Conservation (phyloP, 2,797 vertebrate species). For the Vipera latastei region DNA sequence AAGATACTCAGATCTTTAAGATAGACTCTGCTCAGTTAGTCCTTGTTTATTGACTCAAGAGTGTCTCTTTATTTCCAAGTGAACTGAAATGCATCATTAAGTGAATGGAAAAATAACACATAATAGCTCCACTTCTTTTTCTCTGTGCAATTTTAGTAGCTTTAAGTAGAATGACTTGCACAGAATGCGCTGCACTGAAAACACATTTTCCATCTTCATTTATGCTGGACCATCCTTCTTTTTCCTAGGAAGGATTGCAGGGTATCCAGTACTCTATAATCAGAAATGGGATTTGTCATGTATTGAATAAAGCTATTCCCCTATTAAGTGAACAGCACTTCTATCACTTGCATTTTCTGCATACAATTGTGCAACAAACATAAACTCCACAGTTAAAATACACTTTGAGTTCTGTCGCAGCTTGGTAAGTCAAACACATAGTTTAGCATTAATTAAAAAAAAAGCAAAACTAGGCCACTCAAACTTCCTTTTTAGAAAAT, state of each 20-base stretch:
- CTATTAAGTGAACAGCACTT: constrained; percentile 32
- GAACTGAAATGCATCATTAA: constrained; percentile 42
- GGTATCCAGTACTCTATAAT: constrained; percentile 29
- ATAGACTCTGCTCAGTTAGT: constrained; percentile 27
- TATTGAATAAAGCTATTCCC: constrained; percentile 39
- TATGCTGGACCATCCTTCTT: constrained; percentile 30
- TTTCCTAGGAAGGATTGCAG: constrained; percentile 23
- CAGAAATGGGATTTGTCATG: constrained; percentile 41
- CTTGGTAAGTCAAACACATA: not conserved
- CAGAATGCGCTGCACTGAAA: constrained; percentile 33
- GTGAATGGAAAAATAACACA: constrained; percentile 43
- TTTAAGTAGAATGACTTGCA: constrained; percentile 14
- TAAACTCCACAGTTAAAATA: not conserved
- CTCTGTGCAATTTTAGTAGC: not conserved
- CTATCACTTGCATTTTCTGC: constrained; percentile 49
- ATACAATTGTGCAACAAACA: constrained; percentile 1
- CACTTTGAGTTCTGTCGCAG: not conserved
- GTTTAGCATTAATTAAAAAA: not conserved
- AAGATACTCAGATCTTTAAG: not conserved
- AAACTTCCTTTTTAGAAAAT: not conserved
- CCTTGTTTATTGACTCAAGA: constrained; percentile 47
- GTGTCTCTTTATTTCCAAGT: constrained; percentile 13
- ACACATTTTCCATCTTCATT: constrained; percentile 48
- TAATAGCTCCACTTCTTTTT: constrained; percentile 1
- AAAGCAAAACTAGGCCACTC: not conserved